Conservation (phyloP, 2,113 vertebrate genomes). For the Aix galericulata region DNA sequence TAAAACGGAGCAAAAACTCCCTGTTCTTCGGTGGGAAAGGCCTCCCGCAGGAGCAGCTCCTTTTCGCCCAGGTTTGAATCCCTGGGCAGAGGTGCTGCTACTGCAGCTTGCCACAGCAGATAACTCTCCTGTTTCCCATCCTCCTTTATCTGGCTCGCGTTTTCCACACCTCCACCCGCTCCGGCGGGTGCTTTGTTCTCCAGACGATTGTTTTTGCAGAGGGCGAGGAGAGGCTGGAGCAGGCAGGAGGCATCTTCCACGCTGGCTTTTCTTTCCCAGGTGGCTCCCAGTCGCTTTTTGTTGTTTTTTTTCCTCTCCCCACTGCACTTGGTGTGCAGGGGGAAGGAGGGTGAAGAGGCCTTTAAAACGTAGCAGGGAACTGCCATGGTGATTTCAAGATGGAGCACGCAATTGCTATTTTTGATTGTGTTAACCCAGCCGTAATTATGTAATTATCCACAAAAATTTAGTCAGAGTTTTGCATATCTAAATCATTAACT, state of each 20-base stretch:
- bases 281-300: neutral
- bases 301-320: neutral
- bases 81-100: neutral
- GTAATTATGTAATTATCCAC: slow-evolving; percentile 83
- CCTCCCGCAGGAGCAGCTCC: neutral
- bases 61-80: neutral
- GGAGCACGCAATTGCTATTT: slow-evolving; percentile 74
- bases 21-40: neutral
- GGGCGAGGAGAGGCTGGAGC: neutral
- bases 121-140: neutral
- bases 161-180: neutral
- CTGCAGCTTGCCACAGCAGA: neutral
- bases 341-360: neutral
- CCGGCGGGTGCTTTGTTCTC: neutral
- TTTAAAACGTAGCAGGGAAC: neutral
- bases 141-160: neutral
- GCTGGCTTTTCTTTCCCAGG: neutral
- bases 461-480: slow-evolving; percentile 81
- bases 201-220: neutral
- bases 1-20: neutral
- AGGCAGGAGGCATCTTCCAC: neutral
- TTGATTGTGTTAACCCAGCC: slow-evolving; percentile 81
- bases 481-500: slow-evolving; percentile 84
- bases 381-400: slow-evolving; percentile 48
- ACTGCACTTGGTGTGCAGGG: neutral